Evolutionary conservation across 2,113 vertebrate species (phyloP).

Genomic region (Glaucidium brasilianum): DNA sequence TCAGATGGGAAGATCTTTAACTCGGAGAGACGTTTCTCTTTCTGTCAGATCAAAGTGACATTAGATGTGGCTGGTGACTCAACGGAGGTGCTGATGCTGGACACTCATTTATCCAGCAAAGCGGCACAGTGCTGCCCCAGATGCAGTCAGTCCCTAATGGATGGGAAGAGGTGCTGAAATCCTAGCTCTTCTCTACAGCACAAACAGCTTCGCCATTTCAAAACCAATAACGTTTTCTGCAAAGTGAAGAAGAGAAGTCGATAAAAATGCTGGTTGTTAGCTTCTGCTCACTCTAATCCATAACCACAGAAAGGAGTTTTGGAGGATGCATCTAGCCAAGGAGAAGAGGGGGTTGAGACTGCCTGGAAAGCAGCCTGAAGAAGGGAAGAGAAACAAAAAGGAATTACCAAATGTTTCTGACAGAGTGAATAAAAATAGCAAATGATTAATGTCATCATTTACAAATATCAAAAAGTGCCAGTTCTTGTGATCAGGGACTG

Average conservation of each 20-base stretch:
- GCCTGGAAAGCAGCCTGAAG: background rate
- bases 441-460: background rate
- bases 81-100: fast-evolving
- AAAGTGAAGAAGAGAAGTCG: background rate
- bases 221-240: fast-evolving
- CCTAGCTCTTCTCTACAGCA: background rate
- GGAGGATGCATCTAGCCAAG: background rate
- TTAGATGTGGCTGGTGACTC: background rate
- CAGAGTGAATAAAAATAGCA: background rate
- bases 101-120: background rate
- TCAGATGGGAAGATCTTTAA: background rate
- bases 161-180: background rate
- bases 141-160: background rate
- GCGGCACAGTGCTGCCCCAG: background rate
- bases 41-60: background rate
- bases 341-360: background rate
- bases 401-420: background rate
- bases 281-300: background rate
- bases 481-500: background rate
- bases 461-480: background rate
- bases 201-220: background rate
- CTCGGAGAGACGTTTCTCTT: background rate
- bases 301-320: fast-evolving
- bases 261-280: background rate
- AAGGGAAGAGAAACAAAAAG: background rate